Evolutionary conservation across 2,113 vertebrate species (phyloP).

Genomic region (Muscicapa adusta): DNA sequence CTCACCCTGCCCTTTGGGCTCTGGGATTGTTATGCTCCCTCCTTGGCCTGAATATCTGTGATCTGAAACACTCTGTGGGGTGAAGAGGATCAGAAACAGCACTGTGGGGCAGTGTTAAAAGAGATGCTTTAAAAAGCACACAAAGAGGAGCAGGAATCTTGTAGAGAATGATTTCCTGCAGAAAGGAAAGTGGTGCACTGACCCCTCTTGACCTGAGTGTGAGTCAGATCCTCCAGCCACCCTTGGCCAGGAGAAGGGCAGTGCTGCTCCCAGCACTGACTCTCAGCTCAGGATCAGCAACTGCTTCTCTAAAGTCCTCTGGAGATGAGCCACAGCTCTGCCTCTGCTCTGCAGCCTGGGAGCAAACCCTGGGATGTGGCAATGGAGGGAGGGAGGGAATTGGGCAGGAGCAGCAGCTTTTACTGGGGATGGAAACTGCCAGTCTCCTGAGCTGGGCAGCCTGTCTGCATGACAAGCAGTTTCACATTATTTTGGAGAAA

Average conservation of each 20-base stretch:
- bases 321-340: neutral
- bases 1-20: neutral
- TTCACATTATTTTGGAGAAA: neutral
- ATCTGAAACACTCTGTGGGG: neutral
- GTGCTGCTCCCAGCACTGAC: neutral
- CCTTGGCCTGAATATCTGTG: neutral
- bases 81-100: neutral
- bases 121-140: neutral
- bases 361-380: neutral
- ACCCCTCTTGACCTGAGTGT: neutral
- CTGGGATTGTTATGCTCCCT: neutral
- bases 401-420: neutral
- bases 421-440: neutral
- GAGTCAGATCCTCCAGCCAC: neutral
- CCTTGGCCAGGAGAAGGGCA: neutral
- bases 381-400: neutral
- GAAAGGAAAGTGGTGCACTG: neutral
- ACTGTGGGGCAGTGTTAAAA: neutral
- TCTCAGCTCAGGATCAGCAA: neutral
- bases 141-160: neutral
- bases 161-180: neutral
- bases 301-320: neutral
- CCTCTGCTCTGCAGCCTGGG: neutral
- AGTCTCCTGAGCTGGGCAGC: neutral
- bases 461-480: neutral